Percentiles rank a stretch among this genome's conserved stretches.
phyloP scores from a whole-genome alignment of 2,113 vertebrate species.

The Excalfactoria chinensis region DNA sequence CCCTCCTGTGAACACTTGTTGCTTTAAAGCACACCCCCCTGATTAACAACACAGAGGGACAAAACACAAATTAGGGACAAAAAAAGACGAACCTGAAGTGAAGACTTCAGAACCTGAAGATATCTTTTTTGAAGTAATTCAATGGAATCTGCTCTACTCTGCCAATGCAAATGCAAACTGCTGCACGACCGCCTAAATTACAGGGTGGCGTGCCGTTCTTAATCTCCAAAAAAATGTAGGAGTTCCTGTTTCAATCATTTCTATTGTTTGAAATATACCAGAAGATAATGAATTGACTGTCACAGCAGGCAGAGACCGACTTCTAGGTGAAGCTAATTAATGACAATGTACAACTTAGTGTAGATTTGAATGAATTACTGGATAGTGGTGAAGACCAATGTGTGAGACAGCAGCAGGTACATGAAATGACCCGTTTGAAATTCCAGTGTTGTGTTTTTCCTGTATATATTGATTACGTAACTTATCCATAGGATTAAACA shows the following conservation, averaged over 20 bases:
- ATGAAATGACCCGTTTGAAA: conserved; percentile 5
- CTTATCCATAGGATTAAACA: not conserved
- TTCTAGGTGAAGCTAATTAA: conserved; percentile 35
- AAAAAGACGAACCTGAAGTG: not conserved
- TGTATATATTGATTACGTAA: not conserved
- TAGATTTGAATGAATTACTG: not conserved
- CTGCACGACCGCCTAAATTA: conserved; percentile 60
- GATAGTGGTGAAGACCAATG: not conserved
- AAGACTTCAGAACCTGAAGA: not conserved
- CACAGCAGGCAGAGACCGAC: conserved; percentile 29
- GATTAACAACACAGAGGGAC: not conserved
- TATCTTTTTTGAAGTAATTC: conserved; percentile 36
- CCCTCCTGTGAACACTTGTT: not conserved
- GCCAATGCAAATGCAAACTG: conserved; percentile 62
- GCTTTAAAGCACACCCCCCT: not conserved
- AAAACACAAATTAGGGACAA: not conserved
- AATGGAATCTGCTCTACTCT: conserved; percentile 24
- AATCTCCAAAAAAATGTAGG: conserved; percentile 56
- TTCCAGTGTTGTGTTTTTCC: not conserved
- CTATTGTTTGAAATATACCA: conserved; percentile 55
- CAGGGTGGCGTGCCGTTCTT: conserved; percentile 69
- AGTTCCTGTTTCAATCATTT: conserved; percentile 63
- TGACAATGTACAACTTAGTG: not conserved
- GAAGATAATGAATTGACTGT: conserved; percentile 43
- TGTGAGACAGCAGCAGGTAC: not conserved